Evolutionary conservation across 2,888 invertebrate genomes (phyloP).

Genomic region (Antitype chi): DNA sequence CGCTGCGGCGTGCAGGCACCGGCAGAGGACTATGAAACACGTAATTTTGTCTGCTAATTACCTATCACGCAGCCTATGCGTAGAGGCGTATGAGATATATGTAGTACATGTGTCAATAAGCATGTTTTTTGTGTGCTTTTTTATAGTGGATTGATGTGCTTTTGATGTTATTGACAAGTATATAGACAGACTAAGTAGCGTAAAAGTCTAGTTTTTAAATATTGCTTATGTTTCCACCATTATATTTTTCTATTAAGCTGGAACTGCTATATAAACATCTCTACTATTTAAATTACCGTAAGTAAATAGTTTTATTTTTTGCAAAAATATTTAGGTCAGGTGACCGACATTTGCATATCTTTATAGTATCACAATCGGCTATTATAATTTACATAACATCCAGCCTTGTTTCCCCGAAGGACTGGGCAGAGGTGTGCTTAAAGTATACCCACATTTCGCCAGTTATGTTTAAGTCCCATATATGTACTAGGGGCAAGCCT

Average conservation of each 20-base stretch:
- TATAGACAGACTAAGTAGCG: background rate
- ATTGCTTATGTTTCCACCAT: background rate
- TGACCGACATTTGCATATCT: background rate
- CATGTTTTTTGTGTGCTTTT: background rate
- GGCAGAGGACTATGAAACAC: conserved; percentile 58
- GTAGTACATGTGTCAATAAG: background rate
- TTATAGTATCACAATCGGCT: background rate
- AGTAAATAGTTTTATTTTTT: too few species aligned
- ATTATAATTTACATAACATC: background rate
- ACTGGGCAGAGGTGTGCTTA: too few species aligned
- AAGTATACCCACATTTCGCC: too few species aligned
- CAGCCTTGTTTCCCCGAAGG: too few species aligned
- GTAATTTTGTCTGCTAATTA: conserved; percentile 64
- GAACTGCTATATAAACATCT: background rate
- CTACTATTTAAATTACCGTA: background rate
- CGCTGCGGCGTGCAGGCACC: conserved; percentile 63
- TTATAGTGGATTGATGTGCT: background rate
- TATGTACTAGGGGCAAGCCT: too few species aligned
- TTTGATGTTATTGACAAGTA: background rate
- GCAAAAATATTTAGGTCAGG: too few species aligned
- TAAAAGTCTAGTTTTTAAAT: background rate
- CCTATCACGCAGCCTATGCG: conserved; percentile 35
- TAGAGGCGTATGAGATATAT: background rate
- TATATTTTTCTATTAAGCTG: background rate
- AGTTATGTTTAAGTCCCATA: too few species aligned